A percentile compares a stretch with the other conserved stretches of the same genome.
These are phyloP conservation scores for Pelvicachromis taeniatus DNA, from an alignment of 2,113 vertebrate species.

Conservation along the genomic window DNA sequence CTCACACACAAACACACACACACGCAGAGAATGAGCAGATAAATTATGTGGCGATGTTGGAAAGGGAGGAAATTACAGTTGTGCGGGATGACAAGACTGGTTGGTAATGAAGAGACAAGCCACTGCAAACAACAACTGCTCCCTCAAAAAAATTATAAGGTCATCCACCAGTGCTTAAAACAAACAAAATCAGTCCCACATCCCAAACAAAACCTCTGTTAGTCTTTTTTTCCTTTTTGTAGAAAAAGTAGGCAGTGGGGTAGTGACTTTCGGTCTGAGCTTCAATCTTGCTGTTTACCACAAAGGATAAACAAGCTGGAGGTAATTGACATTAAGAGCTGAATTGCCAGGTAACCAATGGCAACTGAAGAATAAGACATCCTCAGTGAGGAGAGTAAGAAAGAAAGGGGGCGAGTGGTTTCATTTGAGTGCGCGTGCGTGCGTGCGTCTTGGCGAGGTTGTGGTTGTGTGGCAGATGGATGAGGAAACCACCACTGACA, in stretches of 20 bases:
- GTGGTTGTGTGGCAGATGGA: slow-evolving; percentile 54
- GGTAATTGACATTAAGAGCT: slow-evolving; percentile 65
- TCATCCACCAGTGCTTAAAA: background rate
- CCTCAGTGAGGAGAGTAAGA: slow-evolving; percentile 15
- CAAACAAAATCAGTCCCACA: background rate
- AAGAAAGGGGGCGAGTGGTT: slow-evolving; percentile 23
- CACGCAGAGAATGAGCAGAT: slow-evolving; percentile 13
- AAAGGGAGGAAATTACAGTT: slow-evolving; percentile 41
- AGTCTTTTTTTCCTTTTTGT: background rate
- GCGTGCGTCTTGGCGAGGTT: slow-evolving; percentile 42
- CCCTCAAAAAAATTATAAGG: slow-evolving; percentile 25
- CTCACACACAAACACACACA: background rate
- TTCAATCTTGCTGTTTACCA: slow-evolving; percentile 15
- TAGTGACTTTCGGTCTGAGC: background rate
- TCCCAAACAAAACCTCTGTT: background rate
- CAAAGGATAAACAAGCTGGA: slow-evolving; percentile 58
- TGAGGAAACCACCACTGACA: slow-evolving; percentile 55
- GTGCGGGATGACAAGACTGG: slow-evolving; percentile 20
- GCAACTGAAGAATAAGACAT: slow-evolving; percentile 65
- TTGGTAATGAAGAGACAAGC: slow-evolving; percentile 30
- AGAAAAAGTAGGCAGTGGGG: background rate
- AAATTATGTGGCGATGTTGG: slow-evolving; percentile 32
- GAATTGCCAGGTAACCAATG: slow-evolving; percentile 70
- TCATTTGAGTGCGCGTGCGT: background rate
- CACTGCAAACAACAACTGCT: slow-evolving; percentile 18